Evolutionary conservation across 2,113 vertebrate species (phyloP).

Genomic region (Balaeniceps rex): DNA sequence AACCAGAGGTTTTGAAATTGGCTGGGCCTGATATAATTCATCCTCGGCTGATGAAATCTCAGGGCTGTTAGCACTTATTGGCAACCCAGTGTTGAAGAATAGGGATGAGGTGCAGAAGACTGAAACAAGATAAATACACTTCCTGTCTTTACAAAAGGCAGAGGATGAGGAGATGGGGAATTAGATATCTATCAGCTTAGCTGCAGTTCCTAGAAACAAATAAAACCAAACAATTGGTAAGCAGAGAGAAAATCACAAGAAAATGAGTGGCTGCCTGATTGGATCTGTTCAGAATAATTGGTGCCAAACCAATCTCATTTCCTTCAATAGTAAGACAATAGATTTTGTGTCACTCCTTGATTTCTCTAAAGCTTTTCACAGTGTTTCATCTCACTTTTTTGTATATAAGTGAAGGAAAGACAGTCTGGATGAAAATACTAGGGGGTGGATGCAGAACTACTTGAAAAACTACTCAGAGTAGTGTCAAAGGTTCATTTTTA

Average conservation of each 20-base stretch:
- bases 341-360: conserved; percentile 3
- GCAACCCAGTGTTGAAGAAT: background rate
- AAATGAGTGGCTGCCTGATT: background rate
- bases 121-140: background rate
- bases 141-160: background rate
- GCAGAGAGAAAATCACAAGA: background rate
- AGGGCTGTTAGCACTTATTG: background rate
- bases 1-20: background rate
- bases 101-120: background rate
- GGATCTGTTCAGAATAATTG: background rate
- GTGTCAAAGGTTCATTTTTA: background rate
- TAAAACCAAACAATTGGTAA: background rate
- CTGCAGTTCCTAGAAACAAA: background rate
- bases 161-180: background rate
- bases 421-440: background rate
- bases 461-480: background rate
- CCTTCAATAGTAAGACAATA: background rate
- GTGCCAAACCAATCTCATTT: background rate
- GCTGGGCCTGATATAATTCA: background rate
- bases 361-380: background rate
- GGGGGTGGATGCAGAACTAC: background rate
- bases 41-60: background rate
- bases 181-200: background rate
- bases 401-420: background rate
- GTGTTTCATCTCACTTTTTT: background rate